Conservation (phyloP, 2,113 vertebrate species). For the Ahaetulla prasina region DNA sequence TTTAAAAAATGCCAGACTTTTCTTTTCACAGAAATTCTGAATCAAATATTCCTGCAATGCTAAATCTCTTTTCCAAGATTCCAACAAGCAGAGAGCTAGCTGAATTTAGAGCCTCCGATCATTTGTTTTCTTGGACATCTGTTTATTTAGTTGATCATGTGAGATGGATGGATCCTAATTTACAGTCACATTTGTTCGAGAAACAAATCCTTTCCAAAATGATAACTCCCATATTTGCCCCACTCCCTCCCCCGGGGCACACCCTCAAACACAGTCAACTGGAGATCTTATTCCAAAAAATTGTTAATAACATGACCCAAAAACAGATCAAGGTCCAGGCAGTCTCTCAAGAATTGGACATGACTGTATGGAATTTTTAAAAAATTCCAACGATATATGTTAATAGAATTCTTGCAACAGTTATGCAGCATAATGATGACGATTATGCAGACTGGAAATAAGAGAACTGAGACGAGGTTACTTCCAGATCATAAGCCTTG, state of each 20-base stretch:
- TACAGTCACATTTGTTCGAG: background rate
- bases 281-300: constrained; percentile 1
- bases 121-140: background rate
- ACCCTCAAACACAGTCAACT: background rate
- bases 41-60: background rate
- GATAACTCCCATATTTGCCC: background rate
- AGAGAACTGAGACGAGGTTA: too few species aligned
- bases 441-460: too few species aligned
- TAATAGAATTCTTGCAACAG: too few species aligned
- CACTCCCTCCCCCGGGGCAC: background rate
- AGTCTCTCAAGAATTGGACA: too few species aligned
- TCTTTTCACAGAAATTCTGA: background rate
- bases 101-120: background rate
- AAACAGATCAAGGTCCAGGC: background rate
- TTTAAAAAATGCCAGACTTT: background rate
- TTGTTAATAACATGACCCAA: background rate
- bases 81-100: background rate
- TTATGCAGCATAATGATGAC: too few species aligned
- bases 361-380: too few species aligned
- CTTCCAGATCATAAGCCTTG: too few species aligned
- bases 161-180: background rate
- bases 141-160: background rate
- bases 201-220: background rate
- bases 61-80: too few species aligned
- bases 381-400: too few species aligned